Percentiles rank a stretch among this genome's conserved stretches.
phyloP scores from a whole-genome alignment of 2,113 vertebrate genomes.

The Okapia johnstoni region DNA sequence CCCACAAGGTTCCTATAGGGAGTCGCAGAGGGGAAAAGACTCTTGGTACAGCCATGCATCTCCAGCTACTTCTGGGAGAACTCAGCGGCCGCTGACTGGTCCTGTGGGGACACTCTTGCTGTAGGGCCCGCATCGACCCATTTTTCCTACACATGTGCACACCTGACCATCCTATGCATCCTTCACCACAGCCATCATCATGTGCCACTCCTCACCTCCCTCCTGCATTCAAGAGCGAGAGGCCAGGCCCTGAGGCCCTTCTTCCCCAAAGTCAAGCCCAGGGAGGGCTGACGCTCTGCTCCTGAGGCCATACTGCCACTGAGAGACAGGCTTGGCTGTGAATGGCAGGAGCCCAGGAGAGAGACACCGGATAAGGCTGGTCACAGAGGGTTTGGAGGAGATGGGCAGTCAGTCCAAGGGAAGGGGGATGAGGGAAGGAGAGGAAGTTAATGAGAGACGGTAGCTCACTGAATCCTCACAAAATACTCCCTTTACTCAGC shows the following conservation, averaged over 20 bases:
- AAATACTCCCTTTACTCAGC: background rate
- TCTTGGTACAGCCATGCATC: background rate
- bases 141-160: background rate
- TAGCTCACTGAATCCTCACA: background rate
- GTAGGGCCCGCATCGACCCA: background rate
- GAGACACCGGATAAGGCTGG: background rate
- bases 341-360: background rate
- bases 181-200: background rate
- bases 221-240: background rate
- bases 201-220: background rate
- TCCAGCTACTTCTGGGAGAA: background rate
- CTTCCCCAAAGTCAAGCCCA: background rate
- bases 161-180: no score
- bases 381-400: background rate
- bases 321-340: background rate
- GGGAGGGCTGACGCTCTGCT: background rate
- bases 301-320: background rate
- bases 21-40: background rate
- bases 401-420: fast-evolving
- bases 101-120: background rate
- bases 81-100: background rate
- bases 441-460: background rate
- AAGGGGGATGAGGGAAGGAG: background rate
- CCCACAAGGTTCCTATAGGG: background rate
- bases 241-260: fast-evolving